Evolutionary conservation across 2,113 vertebrate species (phyloP), one percentile per base, ranked within the genome.

Genomic region (Pachyramphus minor): DNA sequence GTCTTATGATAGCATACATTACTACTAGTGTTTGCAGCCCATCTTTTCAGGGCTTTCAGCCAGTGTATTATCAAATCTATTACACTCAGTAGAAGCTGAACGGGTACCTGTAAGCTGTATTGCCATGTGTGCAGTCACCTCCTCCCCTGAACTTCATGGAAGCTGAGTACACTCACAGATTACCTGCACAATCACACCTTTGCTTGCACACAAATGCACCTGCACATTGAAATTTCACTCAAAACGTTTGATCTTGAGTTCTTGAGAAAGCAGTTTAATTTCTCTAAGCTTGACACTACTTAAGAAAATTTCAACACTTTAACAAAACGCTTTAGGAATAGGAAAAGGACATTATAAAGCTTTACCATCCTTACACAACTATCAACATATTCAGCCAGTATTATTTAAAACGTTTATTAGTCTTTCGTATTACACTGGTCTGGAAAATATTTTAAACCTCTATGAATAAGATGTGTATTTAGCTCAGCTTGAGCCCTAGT

Each of bases 361-460:
- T 64, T 74, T 45, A 81, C 39, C 39, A 50, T 35, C 53, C 58
- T 84, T 28, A 75, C 16, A 42, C 14, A 92, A 82, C 37, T 30
- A 69, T n/a, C 33, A 75, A 81, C 69, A 60, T 25, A 83, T 30
- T 68, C 39, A 84, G 52, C 20, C 92, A 90, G 33, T 42, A 66
- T 84, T 81, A 68, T 62, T 76, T 60, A 71, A 84, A 94, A 89
- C n/a, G 27, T 95, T 96, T 94, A 96, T 96, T 95, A 49, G 37
- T 68, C 58, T 79, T 74, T 41, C 25, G 35, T 49, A 69, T 80
- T 75, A 79, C 12, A 42, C 49, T 68, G 13, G 23, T 85, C 77
- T 83, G 69, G 74, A 89, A 90, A 78, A 89, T 31, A 31, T 42
- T 44, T 89, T 90, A 52, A 74, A 88, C n/a, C 14, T 71, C 14